Percentiles rank a stretch among this genome's conserved stretches.
Evolutionary conservation across 2,888 invertebrate species (phyloP).

Genomic region (Heliothis peltigera): DNA sequence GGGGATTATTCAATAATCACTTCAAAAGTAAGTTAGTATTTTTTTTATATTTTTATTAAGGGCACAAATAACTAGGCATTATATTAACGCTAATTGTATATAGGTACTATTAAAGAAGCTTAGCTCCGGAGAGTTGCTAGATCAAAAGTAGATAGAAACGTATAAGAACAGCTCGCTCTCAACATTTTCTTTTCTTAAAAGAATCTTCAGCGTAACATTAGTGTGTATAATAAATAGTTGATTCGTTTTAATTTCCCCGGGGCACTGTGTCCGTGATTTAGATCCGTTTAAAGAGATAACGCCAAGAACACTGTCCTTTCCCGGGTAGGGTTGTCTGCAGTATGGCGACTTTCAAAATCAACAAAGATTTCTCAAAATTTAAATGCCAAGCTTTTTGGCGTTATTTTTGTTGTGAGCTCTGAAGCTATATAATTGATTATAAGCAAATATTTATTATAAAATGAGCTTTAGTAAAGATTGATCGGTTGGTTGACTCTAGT

Average conservation of each 20-base stretch:
- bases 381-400: neutral
- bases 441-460: neutral
- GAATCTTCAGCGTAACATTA: constrained; percentile 39
- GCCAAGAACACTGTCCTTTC: constrained; percentile 37
- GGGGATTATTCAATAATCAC: neutral
- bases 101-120: neutral
- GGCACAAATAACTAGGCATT: neutral
- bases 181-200: constrained; percentile 22
- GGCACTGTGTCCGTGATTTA: constrained; percentile 61
- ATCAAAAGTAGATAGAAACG: neutral
- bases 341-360: constrained; percentile 10
- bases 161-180: neutral
- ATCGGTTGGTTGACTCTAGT: neutral
- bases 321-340: constrained; percentile 5
- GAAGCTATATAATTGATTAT: neutral
- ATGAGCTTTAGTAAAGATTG: neutral
- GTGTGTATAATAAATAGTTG: constrained; percentile 54
- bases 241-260: constrained; percentile 64
- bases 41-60: neutral
- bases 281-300: constrained; percentile 60
- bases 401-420: neutral
- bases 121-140: neutral
- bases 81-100: neutral
- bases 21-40: neutral
- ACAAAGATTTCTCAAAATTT: constrained; percentile 7